These are phyloP conservation scores for Dione vanillae DNA, from an alignment of 2,888 invertebrate species.

Conservation along the genomic window DNA sequence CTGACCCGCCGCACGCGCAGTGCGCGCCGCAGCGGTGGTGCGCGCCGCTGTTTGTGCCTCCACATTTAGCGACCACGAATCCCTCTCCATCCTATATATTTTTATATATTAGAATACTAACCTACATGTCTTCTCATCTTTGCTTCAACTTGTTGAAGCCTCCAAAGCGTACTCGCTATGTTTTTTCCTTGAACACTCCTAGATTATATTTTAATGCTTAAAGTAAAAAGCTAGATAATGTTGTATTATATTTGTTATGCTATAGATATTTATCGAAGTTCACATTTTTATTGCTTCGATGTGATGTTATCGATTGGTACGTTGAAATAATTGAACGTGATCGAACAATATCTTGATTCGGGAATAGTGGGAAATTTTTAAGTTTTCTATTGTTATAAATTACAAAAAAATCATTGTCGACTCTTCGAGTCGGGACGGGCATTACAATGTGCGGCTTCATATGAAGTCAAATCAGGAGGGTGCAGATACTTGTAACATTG, in stretches of 20 bases:
- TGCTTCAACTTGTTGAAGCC: not conserved
- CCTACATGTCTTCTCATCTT: not conserved
- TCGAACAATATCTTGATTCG: slow-evolving; percentile 41
- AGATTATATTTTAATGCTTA: slow-evolving; percentile 63
- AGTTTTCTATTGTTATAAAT: slow-evolving; percentile 26
- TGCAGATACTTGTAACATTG: not conserved
- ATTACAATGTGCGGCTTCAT: slow-evolving; percentile 2
- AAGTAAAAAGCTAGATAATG: slow-evolving; percentile 64
- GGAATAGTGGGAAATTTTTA: slow-evolving; percentile 26
- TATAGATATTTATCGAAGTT: slow-evolving; percentile 65
- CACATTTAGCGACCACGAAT: slow-evolving; percentile 17
- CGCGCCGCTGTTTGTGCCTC: slow-evolving; percentile 20
- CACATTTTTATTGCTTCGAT: slow-evolving; percentile 49
- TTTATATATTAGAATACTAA: slow-evolving; percentile 69
- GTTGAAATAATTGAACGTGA: slow-evolving; percentile 28
- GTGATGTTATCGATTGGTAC: slow-evolving; percentile 28
- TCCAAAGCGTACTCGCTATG: not conserved
- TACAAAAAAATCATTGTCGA: slow-evolving; percentile 9
- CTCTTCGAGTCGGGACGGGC: slow-evolving; percentile 30
- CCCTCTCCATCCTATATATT: slow-evolving; percentile 58
- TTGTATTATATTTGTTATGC: slow-evolving; percentile 72
- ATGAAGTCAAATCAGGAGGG: not conserved
- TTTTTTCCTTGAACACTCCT: slow-evolving; percentile 59
- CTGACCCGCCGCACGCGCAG: slow-evolving; percentile 65
- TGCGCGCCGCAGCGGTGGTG: slow-evolving; percentile 48